Conservation (phyloP, 2,797 vertebrate species). For the Aldrovandia affinis region DNA sequence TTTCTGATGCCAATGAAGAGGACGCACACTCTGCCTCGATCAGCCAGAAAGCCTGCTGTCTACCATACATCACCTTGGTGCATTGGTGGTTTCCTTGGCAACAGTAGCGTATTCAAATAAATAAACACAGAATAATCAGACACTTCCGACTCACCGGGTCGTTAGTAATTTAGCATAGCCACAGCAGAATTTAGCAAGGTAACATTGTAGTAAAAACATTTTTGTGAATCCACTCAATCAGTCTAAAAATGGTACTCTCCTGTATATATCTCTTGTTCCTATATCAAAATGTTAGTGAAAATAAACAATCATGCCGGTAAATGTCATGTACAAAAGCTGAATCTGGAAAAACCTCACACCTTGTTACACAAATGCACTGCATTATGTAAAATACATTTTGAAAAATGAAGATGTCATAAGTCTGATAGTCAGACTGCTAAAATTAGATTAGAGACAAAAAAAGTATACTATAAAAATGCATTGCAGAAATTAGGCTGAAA, state of each 20-base stretch:
- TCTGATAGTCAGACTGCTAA: not conserved
- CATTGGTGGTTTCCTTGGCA: not conserved
- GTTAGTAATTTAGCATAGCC: not conserved
- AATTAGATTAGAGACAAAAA: not conserved
- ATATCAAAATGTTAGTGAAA: not conserved
- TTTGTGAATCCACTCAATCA: not conserved
- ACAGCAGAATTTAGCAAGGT: not conserved
- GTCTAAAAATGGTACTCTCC: not conserved
- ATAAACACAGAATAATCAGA: not conserved
- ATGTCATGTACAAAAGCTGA: not conserved
- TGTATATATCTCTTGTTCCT: not conserved
- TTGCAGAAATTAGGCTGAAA: not conserved
- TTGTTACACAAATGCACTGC: not conserved
- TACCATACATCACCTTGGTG: not conserved
- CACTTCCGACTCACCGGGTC: too few relatives aligned
- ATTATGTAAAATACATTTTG: not conserved
- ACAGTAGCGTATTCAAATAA: not conserved
- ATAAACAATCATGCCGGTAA: not conserved
- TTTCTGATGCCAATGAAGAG: not conserved
- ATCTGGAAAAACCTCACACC: not conserved
- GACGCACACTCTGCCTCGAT: not conserved
- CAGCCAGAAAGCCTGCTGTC: not conserved
- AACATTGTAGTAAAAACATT: not conserved
- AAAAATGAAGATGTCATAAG: not conserved
- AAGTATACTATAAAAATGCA: not conserved